These are phyloP conservation scores for Egretta garzetta DNA, from an alignment of 2,113 vertebrate genomes.

Conservation along the genomic window DNA sequence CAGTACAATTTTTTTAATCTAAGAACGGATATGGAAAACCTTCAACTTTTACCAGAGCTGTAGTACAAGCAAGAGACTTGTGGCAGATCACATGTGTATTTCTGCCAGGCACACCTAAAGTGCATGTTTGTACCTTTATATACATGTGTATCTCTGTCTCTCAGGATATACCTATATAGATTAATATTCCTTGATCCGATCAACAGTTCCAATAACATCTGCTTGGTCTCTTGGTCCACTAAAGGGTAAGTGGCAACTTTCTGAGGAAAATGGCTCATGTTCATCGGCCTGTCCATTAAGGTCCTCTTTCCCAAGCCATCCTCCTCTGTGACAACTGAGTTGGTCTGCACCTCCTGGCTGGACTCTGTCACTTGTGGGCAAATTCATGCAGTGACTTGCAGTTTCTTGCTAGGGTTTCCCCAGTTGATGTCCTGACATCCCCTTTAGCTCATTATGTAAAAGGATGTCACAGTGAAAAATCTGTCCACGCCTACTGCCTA, in stretches of 20 bases:
- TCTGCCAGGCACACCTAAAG: background rate
- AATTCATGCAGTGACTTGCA: background rate
- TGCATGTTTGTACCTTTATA: rapidly evolving
- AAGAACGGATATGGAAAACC: background rate
- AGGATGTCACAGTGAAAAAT: background rate
- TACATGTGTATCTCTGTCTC: rapidly evolving
- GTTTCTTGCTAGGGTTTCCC: background rate
- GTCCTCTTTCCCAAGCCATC: background rate
- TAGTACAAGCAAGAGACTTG: background rate
- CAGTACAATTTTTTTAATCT: background rate
- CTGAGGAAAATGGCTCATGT: background rate
- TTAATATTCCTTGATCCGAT: background rate
- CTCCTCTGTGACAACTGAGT: background rate
- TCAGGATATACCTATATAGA: background rate
- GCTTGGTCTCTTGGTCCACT: background rate
- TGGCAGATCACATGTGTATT: rapidly evolving
- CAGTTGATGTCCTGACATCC: background rate
- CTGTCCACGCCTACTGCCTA: background rate
- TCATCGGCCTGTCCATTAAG: background rate
- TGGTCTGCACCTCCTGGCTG: background rate
- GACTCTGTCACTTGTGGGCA: background rate
- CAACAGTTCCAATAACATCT: background rate
- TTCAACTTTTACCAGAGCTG: background rate
- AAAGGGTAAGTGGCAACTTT: background rate
- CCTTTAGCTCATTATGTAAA: background rate